Conservation (phyloP, 2,888 invertebrate genomes). For the Galeopsomyia nigrocyanea region DNA sequence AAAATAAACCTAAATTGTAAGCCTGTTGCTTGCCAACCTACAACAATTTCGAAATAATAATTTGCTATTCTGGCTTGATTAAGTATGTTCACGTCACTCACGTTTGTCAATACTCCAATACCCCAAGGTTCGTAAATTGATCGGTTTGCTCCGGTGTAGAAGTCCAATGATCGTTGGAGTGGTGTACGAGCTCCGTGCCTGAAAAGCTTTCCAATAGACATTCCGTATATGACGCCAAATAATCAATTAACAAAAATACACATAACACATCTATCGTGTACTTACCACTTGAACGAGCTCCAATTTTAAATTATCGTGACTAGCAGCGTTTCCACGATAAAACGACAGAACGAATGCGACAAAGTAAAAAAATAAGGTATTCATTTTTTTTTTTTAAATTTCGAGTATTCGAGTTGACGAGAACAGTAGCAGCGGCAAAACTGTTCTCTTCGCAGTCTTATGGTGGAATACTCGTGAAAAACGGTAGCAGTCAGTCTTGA, state of each 20-base stretch:
- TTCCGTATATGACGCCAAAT: too few species aligned
- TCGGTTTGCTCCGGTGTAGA: not conserved
- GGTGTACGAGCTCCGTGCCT: constrained; percentile 35
- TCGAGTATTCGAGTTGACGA: too few species aligned
- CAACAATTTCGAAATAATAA: constrained; percentile 28
- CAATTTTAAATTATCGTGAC: constrained; percentile 20
- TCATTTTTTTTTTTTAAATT: too few species aligned
- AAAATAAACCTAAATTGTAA: constrained; percentile 68
- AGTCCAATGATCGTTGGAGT: not conserved
- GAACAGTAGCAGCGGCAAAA: too few species aligned
- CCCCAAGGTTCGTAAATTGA: constrained; percentile 18
- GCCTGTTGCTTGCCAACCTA: constrained; percentile 72
- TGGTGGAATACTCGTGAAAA: too few species aligned
- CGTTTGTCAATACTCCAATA: constrained; percentile 76
- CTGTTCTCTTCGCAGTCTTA: too few species aligned
- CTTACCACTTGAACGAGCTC: constrained; percentile 30
- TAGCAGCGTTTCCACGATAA: too few species aligned
- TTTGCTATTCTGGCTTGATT: not conserved
- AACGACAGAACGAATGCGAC: too few species aligned
- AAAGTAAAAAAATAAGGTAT: too few species aligned
- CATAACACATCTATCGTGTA: not conserved
- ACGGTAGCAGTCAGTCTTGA: too few species aligned
- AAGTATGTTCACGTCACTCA: constrained; percentile 59
- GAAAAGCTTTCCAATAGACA: constrained; percentile 10
- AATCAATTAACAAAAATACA: not conserved